Conservation (phyloP, 2,888 invertebrate species). For the Hydropsyche betteni region DNA sequence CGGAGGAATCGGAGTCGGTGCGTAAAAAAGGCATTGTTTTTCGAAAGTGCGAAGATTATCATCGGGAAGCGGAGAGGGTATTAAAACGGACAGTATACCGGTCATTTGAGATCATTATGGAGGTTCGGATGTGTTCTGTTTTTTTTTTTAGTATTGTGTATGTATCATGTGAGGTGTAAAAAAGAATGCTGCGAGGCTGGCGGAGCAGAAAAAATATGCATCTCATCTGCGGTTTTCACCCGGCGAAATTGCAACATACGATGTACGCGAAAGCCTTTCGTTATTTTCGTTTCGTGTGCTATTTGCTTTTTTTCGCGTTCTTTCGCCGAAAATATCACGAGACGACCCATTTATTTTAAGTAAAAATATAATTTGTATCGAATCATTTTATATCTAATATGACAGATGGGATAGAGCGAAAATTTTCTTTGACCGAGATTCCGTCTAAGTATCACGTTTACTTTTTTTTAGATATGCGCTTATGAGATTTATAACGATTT, state of each 20-base stretch:
- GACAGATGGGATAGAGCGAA: too few species aligned
- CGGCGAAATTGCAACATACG: constrained; percentile 14
- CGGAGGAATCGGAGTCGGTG: not conserved
- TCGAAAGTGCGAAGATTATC: constrained; percentile 5
- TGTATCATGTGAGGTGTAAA: constrained; percentile 4
- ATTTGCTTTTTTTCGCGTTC: too few species aligned
- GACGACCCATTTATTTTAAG: too few species aligned
- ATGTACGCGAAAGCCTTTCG: too few species aligned
- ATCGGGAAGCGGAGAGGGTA: not conserved
- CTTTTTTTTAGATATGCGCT: too few species aligned
- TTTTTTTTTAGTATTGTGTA: not conserved
- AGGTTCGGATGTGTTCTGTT: not conserved
- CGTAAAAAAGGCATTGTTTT: not conserved
- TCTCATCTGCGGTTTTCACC: constrained; percentile 16
- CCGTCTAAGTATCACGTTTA: too few species aligned
- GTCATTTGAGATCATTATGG: constrained; percentile 10
- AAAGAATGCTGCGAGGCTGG: not conserved
- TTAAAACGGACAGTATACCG: not conserved
- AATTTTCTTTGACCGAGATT: too few species aligned
- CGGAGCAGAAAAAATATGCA: constrained; percentile 26
- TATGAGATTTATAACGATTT: too few species aligned
- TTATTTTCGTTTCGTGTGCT: too few species aligned
- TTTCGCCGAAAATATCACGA: too few species aligned
- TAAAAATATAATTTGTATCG: too few species aligned
- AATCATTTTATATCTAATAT: too few species aligned